Evolutionary conservation across 2,888 invertebrate genomes (phyloP), one percentile per base, ranked within the genome.

Genomic region (Trissolcus japonicus): DNA sequence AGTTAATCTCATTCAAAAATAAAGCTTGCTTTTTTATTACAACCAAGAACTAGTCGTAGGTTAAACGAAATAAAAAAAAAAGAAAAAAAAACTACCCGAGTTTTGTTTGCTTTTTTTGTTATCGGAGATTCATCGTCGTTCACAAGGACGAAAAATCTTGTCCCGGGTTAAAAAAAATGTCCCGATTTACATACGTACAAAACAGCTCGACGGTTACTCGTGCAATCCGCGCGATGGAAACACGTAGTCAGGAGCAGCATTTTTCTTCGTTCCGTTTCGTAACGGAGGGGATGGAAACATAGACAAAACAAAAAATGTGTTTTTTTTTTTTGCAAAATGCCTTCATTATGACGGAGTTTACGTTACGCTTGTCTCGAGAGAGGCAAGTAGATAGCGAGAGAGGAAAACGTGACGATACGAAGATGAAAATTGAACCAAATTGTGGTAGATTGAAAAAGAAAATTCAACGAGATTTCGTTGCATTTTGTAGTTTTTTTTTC

Each of bases 101-200:
- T 35, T 46, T 46, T 46, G n/a, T 46, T 14, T 46, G n/a, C 14
- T 16, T 46, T 46, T 46, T n/a, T 51, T 56, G n/a, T 35, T 21
- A 51, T 41, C 19, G 41, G 35, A 66, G 66, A 66, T 57, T 51
- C 51, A 66, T 66, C 57, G 66, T 57, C 7, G 19, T 7, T 6
- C 21, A 19, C 57, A 48, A 48, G 51, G 57, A 35, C 35, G 57
- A 66, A 66, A 66, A 57, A 66, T 57, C 50, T 57, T 57, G n/a
- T 40, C 41, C 14, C 50, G 16, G 6, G 16, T 13, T 7, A 14
- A 66, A 66, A 66, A 66, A 66, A 66, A 50, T 50, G 50, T 53
- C 11, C 40, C 29, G 35, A 69, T 69, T 69, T 69, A 50, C 68
- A 69, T 69, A 61, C 40, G 25, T 54, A 69, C 55, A 68, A 53